Evolutionary conservation across 2,888 invertebrate genomes (phyloP), one percentile per base, ranked within the genome.

Genomic region (Pterobdella sp.): DNA sequence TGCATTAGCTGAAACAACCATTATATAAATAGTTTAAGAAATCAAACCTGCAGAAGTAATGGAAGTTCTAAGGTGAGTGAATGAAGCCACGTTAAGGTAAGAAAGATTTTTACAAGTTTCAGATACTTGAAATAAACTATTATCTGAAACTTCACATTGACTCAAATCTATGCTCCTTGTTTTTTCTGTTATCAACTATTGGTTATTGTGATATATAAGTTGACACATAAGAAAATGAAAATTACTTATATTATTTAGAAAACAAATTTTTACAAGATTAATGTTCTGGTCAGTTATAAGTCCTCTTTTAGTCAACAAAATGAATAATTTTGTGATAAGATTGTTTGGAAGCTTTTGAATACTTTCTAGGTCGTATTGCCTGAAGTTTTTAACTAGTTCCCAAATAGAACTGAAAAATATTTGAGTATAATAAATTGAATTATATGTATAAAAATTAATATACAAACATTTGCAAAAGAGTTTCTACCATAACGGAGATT

Each of bases 251-350:
- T 42, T 49, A 52, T 18, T 22, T 22, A 10, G n/a, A 29, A 7
- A 18, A 26, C 10, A 65, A 1, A 29, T 22, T 22, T 35, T 1
- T 7, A 82, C 81, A 78, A 80, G 79, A 26, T 74, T 69, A 67
- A 82, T 79, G 68, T 82, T 82, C 35, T 77, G 72, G 76, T 82
- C 82, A 60, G 79, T 80, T 31, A 82, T 76, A 7, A 79, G 74
- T 2, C 82, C 81, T 73, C 82, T 75, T 74, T 81, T 81, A 60
- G 78, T 77, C 81, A 82, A 81, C 63, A 82, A 74, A 56, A 78
- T 76, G 7, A 81, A 75, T 64, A 80, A 78, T 68, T 78, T 80
- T 75, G 80, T 80, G 76, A 80, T 81, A 26, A 82, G 73, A 42
- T 36, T 74, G 26, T 73, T 56, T 26, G 77, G 77, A 29, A 77